Evolutionary conservation across 2,888 invertebrate species (phyloP).

Genomic region (Cetonia aurata): DNA sequence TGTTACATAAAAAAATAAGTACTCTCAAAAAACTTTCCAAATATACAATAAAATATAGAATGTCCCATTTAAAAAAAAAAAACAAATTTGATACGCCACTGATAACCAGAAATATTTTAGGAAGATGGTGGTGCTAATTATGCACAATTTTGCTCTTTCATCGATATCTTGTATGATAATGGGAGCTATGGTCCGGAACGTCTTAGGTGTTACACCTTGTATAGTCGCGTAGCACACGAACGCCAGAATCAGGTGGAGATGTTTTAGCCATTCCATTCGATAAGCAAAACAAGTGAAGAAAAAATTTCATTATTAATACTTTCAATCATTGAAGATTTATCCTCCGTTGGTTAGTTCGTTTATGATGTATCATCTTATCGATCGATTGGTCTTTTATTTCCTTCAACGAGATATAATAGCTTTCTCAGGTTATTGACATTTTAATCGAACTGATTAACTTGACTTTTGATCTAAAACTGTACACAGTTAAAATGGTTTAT

Average conservation of each 20-base stretch:
- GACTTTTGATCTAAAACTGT: conserved; percentile 25
- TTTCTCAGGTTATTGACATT: conserved; percentile 35
- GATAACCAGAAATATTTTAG: no score
- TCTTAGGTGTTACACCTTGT: no score
- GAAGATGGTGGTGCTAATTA: no score
- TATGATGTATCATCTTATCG: conserved; percentile 20
- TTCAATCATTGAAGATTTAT: conserved; percentile 14
- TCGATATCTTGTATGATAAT: no score
- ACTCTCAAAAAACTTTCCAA: no score
- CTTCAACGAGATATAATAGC: conserved; percentile 8
- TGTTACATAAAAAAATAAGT: no score
- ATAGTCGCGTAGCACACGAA: not conserved
- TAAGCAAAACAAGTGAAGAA: conserved; percentile 3
- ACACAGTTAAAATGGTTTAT: conserved; percentile 27
- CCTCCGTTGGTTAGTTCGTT: conserved; percentile 7
- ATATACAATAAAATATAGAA: no score
- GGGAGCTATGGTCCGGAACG: no score
- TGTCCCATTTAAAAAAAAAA: no score
- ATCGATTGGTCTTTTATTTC: conserved; percentile 2
- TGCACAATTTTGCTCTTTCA: no score
- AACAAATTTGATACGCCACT: no score
- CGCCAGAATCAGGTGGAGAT: no score
- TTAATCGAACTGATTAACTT: conserved; percentile 24
- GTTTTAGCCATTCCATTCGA: conserved; percentile 4
- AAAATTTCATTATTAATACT: conserved; percentile 27